A percentile compares a stretch with the other conserved stretches of the same genome.
phyloP scores from a whole-genome alignment of 2,888 invertebrate species.

The Cotesia congregata region DNA sequence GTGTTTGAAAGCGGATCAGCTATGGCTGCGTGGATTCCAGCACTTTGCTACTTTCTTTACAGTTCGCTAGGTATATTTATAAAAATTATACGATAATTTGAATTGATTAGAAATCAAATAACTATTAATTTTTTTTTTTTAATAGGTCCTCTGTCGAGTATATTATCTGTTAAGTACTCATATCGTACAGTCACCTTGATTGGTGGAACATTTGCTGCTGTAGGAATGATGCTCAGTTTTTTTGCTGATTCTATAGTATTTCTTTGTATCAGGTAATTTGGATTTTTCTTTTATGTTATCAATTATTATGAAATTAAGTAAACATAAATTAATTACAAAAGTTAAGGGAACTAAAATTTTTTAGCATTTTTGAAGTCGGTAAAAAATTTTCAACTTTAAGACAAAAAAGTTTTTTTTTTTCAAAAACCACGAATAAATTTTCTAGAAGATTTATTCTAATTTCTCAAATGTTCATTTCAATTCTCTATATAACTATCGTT shows the following conservation, averaged over 20 bases:
- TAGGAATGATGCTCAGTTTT: conserved; percentile 87
- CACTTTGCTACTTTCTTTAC: conserved; percentile 88
- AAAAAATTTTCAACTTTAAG: no score
- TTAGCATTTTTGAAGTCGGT: no score
- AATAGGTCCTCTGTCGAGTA: conserved; percentile 85
- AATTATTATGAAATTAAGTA: no score
- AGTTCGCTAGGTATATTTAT: conserved; percentile 82
- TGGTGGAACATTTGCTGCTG: conserved; percentile 85
- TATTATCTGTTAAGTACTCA: conserved; percentile 86
- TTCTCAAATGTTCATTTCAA: no score
- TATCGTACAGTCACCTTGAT: conserved; percentile 86
- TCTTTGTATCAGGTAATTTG: conserved; percentile 80
- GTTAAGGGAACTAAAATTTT: no score
- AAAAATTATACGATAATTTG: not conserved
- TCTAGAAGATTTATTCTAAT: no score
- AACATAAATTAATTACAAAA: no score
- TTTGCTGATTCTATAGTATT: conserved; percentile 85
- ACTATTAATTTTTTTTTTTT: not conserved
- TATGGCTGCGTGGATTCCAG: conserved; percentile 87
- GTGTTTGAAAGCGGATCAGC: conserved; percentile 82
- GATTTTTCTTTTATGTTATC: not conserved
- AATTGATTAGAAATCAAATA: conserved; percentile 5
- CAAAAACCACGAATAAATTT: no score
- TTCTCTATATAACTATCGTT: no score
- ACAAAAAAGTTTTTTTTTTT: no score